These are phyloP conservation scores for Oryzias woworae DNA, from an alignment of 2,113 vertebrate genomes.

Conservation along the genomic window DNA sequence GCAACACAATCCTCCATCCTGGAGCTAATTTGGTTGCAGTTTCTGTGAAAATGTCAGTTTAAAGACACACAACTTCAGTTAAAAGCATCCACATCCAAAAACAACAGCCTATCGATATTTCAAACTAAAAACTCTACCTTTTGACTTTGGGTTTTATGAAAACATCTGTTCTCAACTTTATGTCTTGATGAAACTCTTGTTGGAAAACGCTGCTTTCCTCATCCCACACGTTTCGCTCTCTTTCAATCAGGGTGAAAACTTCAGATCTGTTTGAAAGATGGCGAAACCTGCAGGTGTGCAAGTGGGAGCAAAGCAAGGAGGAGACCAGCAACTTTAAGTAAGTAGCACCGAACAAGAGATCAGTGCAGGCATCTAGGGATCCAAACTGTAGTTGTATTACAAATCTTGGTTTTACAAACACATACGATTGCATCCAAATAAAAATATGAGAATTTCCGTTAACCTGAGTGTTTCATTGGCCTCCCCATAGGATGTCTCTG, in stretches of 20 bases:
- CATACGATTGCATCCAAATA: neutral
- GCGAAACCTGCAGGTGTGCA: constrained; percentile 93
- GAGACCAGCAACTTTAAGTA: constrained; percentile 94
- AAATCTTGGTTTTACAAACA: neutral
- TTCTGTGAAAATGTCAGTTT: constrained; percentile 54
- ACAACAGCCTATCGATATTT: neutral
- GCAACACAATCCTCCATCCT: constrained; percentile 28
- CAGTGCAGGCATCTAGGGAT: neutral
- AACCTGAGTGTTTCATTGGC: constrained; percentile 1
- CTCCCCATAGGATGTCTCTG: constrained; percentile 82
- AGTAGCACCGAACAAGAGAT: constrained; percentile 26
- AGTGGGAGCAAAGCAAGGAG: constrained; percentile 90
- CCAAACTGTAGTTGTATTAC: neutral
- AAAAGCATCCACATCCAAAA: neutral
- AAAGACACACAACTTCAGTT: constrained; percentile 46
- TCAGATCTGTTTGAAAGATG: constrained; percentile 95
- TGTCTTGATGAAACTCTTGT: neutral
- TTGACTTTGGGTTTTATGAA: constrained; percentile 3
- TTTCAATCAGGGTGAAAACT: constrained; percentile 89
- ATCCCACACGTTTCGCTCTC: constrained; percentile 48
- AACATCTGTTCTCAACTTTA: constrained; percentile 28
- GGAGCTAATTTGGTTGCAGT: constrained; percentile 40
- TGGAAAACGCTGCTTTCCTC: constrained; percentile 1
- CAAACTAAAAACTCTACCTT: constrained; percentile 1
- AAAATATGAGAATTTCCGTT: constrained; percentile 1